Evolutionary conservation across 2,888 invertebrate genomes (phyloP).

Genomic region (Lymantria dispar): DNA sequence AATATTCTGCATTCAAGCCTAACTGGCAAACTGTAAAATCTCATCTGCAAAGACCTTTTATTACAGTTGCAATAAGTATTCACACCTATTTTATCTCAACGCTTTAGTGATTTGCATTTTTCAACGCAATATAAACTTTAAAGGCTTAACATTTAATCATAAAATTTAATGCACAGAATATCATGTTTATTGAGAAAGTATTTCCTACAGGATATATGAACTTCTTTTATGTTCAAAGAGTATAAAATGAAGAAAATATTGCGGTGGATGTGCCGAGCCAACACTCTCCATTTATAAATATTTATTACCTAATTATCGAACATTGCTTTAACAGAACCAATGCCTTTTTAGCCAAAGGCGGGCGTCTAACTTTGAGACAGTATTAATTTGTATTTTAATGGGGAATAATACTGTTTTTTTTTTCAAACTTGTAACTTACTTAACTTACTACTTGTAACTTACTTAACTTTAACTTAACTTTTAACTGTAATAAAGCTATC

Average conservation of each 20-base stretch:
- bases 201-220: not conserved
- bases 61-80: slow-evolving; percentile 60
- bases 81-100: slow-evolving; percentile 35
- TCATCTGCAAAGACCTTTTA: slow-evolving; percentile 47
- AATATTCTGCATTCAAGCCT: slow-evolving; percentile 28
- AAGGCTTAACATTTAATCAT: not conserved
- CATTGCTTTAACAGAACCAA: slow-evolving; percentile 60
- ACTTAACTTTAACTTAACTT: too few species aligned
- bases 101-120: slow-evolving; percentile 9
- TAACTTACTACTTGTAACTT: too few species aligned
- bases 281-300: slow-evolving; percentile 69
- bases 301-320: slow-evolving; percentile 75
- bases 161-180: slow-evolving; percentile 12
- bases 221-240: not conserved
- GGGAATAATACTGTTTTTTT: slow-evolving; percentile 27
- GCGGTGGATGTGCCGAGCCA: slow-evolving; percentile 39
- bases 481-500: slow-evolving; percentile 55
- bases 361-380: slow-evolving; percentile 46
- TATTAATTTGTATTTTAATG: slow-evolving; percentile 45
- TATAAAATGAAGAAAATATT: not conserved
- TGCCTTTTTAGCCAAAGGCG: slow-evolving; percentile 54
- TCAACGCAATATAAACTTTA: slow-evolving; percentile 22
- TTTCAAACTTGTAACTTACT: slow-evolving; percentile 48
- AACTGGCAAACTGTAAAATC: slow-evolving; percentile 55
- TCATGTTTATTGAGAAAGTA: slow-evolving; percentile 1